Base-by-base conservation (phyloP, 1,140 invertebrate genomes). In the Andrena cerasifolii region DNA sequence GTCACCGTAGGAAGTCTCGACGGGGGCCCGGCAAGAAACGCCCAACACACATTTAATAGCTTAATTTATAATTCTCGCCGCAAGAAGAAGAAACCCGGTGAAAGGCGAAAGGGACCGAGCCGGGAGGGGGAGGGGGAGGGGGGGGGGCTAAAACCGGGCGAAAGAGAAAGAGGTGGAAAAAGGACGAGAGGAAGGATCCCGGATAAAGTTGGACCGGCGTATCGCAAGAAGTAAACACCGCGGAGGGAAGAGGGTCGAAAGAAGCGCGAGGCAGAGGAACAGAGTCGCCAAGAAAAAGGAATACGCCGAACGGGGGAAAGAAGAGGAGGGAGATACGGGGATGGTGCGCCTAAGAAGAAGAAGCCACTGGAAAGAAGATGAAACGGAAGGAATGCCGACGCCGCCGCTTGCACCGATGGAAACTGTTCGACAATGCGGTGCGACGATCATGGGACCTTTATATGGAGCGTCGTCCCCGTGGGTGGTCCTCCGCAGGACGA, bases 391-490 rank as follows among this genome's bases (percentile, higher is more conserved):
- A 87, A 86, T 83, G 85, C 86, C 79, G 85, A 75, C 79, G 78
- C 73, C 72, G 81, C 56, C 74, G 84, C 82, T 59, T 79, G 80
- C 72, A 79, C 85, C 75, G 82, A 83, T 86, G 85, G 78, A 81
- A 87, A 80, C 82, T 84, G 78, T 86, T 86, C 86, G 86, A 86
- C 86, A 87, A 86, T 86, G 82, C 77, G 72, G 70, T 74, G 76
- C 80, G 84, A 73, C 77, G 82, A 72, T 80, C 83, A 73, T 66
- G 78, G n/a, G 82, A 74, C 76, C 87, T 90, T 90, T 91, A 91
- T 92, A 92, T 90, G 91, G 91, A 91, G 86, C 88, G 86, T 89
- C 83, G 87, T 88, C 86, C 82, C 88, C 86, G 89, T 92, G 90
- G 91, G 91, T 92, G 91, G 91, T 92, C 91, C 86, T 77, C 83